phyloP scores from a whole-genome alignment of 1,140 invertebrate species.

The Drosophila funebris region DNA sequence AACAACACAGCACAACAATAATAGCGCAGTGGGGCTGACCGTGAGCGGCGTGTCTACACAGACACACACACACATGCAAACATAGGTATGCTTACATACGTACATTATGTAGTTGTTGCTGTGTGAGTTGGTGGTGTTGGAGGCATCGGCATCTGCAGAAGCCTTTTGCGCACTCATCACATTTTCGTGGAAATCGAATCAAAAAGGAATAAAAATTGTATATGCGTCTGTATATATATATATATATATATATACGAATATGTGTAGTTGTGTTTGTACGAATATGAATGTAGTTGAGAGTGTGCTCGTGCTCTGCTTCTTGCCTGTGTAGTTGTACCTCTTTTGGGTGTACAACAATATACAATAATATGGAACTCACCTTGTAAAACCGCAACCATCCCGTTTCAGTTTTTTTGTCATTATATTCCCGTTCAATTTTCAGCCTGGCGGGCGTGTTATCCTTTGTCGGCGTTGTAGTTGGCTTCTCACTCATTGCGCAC shows the following conservation, averaged over 20 bases:
- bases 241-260: not conserved
- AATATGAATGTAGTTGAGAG: constrained; percentile 13
- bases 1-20: constrained; percentile 45
- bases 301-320: constrained; percentile 25
- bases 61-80: constrained; percentile 42
- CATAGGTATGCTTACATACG: constrained; percentile 17
- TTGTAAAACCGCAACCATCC: constrained; percentile 88
- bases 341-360: constrained; percentile 24
- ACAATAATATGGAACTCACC: constrained; percentile 83
- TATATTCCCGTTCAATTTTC: constrained; percentile 88
- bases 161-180: constrained; percentile 81
- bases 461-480: constrained; percentile 42
- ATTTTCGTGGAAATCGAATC: constrained; percentile 79
- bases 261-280: constrained; percentile 12
- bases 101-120: constrained; percentile 21
- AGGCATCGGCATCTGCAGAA: constrained; percentile 73
- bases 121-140: constrained; percentile 51
- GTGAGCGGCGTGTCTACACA: constrained; percentile 43
- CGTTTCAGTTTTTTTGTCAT: constrained; percentile 85
- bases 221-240: constrained; percentile 21
- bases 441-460: constrained; percentile 47
- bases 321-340: constrained; percentile 5
- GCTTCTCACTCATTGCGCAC: constrained; percentile 67
- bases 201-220: constrained; percentile 59
- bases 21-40: constrained; percentile 48